Evolutionary conservation across 2,113 vertebrate species (phyloP), one percentile per base, ranked within the genome.

Genomic region (Aix galericulata): DNA sequence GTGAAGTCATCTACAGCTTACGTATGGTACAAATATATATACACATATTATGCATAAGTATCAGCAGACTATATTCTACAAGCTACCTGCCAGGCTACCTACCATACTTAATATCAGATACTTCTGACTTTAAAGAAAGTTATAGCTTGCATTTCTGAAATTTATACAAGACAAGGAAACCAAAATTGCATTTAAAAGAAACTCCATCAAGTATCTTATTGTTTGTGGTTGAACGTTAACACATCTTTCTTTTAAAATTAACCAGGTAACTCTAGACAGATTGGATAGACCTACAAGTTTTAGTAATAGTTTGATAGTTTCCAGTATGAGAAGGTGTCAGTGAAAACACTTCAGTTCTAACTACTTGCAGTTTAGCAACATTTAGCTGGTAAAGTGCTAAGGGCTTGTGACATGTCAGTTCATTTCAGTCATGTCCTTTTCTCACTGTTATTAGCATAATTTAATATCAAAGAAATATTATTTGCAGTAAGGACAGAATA

Each of bases 1-100:
- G 4, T 80, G 5, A 26, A 52, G 48, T 68, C 7, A 40, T 17
- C 58, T 16, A 62, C 8, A 1, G 1, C 31, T 15, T 55, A 32
- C 18, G 21, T 16, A 17, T 0, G 4, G 7, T 32, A 27, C 1
- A 73, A 48, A 58, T 46, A 27, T 2, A 9, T 14, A 17, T 17
- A 3, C 4, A 4, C 4, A 3, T 23, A 3, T 23, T 17, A 62
- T 36, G 13, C 5, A 8, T 34, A 44, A 3, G 1, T 29, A 21
- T 66, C 29, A 62, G 14, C 56, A 75, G 22, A 77, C 56, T 23
- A 31, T 62, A 60, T 55, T 72, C 38, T 16, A 48, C 46, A 48
- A 48, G 46, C 9, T 48, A 48, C 46, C 46, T 48, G 20, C 46
- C 20, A 48, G 18, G 46, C 46, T 48, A 48, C 46, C 46, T 48